Percentiles rank a stretch among this genome's conserved stretches.
Conservation (phyloP, 2,888 invertebrate species). For the Eupithecia abbreviata region DNA sequence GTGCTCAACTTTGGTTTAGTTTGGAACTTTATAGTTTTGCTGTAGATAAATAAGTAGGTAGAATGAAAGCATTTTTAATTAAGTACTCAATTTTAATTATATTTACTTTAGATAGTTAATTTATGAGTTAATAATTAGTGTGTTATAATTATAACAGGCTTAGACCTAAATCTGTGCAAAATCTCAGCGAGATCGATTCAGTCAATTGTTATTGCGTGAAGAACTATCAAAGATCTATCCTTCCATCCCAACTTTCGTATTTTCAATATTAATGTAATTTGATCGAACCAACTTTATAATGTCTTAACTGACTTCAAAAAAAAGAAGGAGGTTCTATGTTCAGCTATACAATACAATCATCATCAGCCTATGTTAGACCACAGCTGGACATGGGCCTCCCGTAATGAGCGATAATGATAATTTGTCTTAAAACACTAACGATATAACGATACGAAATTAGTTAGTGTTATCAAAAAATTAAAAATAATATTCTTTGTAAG, state of each 20-base stretch:
- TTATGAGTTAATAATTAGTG: neutral
- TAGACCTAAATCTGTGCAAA: neutral
- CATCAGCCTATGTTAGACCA: too few species aligned
- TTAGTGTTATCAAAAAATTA: too few species aligned
- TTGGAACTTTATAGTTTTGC: neutral
- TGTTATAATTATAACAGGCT: neutral
- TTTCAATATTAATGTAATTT: neutral
- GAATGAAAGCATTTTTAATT: neutral
- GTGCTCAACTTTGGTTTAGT: slow-evolving; percentile 8
- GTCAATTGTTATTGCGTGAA: neutral
- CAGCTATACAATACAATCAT: too few species aligned
- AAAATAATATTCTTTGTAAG: too few species aligned
- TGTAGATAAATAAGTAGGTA: neutral
- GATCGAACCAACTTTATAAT: too few species aligned
- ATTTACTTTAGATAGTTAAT: neutral
- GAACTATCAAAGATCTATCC: neutral
- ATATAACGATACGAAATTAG: too few species aligned
- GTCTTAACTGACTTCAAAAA: too few species aligned
- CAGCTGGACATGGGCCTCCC: too few species aligned
- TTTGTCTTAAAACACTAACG: too few species aligned
- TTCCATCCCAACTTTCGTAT: neutral
- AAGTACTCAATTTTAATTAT: neutral
- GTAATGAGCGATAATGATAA: too few species aligned
- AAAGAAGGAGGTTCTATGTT: too few species aligned
- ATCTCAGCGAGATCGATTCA: neutral